Base-by-base conservation (phyloP, 2,797 vertebrate species). In the Chanos chanos region DNA sequence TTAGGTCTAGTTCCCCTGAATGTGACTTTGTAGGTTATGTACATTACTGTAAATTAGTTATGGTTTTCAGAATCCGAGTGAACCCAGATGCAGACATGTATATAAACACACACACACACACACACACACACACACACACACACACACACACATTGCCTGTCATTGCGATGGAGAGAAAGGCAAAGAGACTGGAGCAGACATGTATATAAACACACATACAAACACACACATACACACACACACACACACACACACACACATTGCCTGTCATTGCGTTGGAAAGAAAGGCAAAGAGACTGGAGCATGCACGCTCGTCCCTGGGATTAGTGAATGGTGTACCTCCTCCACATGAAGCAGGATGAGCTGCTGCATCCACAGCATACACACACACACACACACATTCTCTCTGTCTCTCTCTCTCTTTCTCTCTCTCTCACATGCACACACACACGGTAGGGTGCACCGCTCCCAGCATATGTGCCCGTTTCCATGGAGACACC, bases 401-500 rank as follows among this genome's bases (percentile, higher is more conserved):
- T 41, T 47, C 39, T 37, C 39, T 47, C n/a, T n/a, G n/a, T n/a
- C n/a, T n/a, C n/a, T n/a, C n/a, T n/a, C n/a, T n/a, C n/a, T n/a
- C n/a, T n/a, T n/a, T n/a, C n/a, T n/a, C n/a, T n/a, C n/a, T n/a
- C n/a, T n/a, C n/a, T n/a, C n/a, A 52, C 52, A 52, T 45, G 48
- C 47, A 13, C 48, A 53, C 79, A 68, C 44, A 36, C 82, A 67
- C 81, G 81, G 81, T 77, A 66, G 81, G 79, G 82, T 76, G 82
- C 76, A 77, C 77, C 77, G 72, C 77, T 78, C 70, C 73, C 75
- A 79, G 78, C 83, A 84, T 84, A 86, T 86, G 84, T 77, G 79
- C 79, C 49, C 80, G 88, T 90, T 89, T 86, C 89, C 87, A 89
- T 91, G 86, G 89, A 87, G 86, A 90, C 88, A 88, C 81, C 55